Conservation (phyloP, 2,888 invertebrate genomes). For the Chalcis sispes region DNA sequence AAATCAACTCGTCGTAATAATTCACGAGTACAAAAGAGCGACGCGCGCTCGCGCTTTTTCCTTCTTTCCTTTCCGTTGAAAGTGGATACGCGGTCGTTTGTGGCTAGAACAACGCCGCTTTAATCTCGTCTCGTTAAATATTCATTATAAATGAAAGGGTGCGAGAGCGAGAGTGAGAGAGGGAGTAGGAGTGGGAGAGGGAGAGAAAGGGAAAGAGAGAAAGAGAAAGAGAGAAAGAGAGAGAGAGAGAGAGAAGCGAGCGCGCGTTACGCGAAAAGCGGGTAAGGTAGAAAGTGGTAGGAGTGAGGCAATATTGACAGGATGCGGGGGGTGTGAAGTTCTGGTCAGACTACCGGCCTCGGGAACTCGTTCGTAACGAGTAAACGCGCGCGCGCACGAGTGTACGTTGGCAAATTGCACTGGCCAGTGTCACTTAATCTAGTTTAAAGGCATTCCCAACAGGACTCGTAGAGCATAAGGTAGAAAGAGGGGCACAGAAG, state of each 20-base stretch:
- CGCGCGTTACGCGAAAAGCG: neutral
- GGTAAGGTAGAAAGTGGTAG: too few species aligned
- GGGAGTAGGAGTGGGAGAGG: neutral
- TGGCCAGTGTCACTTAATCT: constrained; percentile 59
- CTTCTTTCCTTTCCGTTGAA: neutral
- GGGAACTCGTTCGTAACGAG: constrained; percentile 27
- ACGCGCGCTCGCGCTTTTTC: neutral
- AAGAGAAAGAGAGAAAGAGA: neutral
- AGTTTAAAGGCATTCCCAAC: constrained; percentile 60
- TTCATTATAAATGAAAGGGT: constrained; percentile 37
- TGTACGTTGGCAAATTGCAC: constrained; percentile 49
- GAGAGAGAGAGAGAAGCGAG: too few species aligned
- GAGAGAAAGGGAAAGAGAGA: neutral
- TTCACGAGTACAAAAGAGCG: neutral
- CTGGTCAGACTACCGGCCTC: neutral
- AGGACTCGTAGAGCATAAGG: constrained; percentile 56
- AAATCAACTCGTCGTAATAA: neutral
- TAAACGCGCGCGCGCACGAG: neutral
- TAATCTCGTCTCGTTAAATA: constrained; percentile 48
- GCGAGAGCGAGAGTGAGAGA: neutral
- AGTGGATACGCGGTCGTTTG: neutral
- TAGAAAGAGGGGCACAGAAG: constrained; percentile 55
- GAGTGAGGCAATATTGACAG: constrained; percentile 17
- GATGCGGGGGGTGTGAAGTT: constrained; percentile 30
- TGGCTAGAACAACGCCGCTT: constrained; percentile 9